Percentiles rank a stretch among this genome's conserved stretches.
phyloP scores from a whole-genome alignment of 2,797 vertebrate genomes.

The Pygocentrus nattereri region DNA sequence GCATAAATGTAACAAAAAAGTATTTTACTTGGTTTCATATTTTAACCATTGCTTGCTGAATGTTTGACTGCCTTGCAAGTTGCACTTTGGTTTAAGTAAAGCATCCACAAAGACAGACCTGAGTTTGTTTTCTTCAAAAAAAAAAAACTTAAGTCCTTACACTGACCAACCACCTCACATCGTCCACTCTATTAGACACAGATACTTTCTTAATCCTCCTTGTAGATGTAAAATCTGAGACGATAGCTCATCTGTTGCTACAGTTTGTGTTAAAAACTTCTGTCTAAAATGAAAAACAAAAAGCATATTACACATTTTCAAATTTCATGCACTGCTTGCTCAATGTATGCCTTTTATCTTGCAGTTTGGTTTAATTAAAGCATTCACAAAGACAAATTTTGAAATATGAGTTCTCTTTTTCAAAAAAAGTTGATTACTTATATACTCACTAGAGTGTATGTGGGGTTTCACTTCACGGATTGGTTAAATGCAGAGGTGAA shows the following conservation, averaged over 20 bases:
- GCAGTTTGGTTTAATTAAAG: constrained; percentile 7
- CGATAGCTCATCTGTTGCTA: no score
- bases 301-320: background rate
- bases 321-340: background rate
- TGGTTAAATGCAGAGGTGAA: no score
- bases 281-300: no score
- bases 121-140: background rate
- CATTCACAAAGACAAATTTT: constrained; percentile 23
- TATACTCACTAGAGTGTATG: no score
- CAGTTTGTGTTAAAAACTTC: background rate
- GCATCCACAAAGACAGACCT: constrained; percentile 27
- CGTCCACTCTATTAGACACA: no score
- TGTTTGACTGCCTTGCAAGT: background rate
- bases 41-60: background rate
- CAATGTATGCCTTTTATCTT: background rate
- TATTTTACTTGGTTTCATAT: background rate
- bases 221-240: no score
- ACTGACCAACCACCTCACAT: no score
- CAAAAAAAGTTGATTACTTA: no score
- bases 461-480: no score
- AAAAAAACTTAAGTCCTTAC: no score
- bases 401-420: background rate
- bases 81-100: constrained; percentile 6
- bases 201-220: no score
- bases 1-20: background rate